Percentiles rank a stretch among this genome's conserved stretches.
Conservation (phyloP, 2,113 vertebrate species). For the Podocnemis expansa region DNA sequence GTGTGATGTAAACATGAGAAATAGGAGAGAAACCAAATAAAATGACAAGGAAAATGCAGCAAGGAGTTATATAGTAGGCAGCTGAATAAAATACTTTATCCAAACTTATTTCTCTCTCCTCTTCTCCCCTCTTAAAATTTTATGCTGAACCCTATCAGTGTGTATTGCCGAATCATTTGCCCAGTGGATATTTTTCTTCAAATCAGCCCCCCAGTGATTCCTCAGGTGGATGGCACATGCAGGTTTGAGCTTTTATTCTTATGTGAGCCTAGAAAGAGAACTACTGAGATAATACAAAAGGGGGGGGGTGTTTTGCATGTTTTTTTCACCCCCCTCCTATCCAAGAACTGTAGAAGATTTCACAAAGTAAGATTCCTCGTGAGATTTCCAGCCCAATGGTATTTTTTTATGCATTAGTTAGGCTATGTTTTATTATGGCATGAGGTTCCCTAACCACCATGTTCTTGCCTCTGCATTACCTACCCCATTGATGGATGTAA, state of each 20-base stretch:
- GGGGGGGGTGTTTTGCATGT: background rate
- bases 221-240: fast-evolving
- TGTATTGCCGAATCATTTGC: background rate
- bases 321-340: background rate
- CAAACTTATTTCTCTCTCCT: background rate
- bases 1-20: background rate
- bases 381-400: background rate
- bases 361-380: background rate
- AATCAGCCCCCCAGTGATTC: background rate
- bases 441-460: background rate
- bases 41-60: background rate
- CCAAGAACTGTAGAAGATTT: background rate
- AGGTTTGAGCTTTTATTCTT: background rate
- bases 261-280: background rate
- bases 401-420: background rate
- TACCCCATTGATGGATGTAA: no score
- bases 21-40: background rate
- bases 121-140: background rate
- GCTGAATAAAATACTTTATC: constrained; percentile 15
- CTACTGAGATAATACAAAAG: background rate
- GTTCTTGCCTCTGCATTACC: no score
- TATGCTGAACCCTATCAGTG: background rate
- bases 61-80: background rate
- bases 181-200: background rate
- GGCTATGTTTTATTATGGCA: background rate